Base-by-base conservation (phyloP, 2,113 vertebrate species). In the Protomyctophum bolini region DNA sequence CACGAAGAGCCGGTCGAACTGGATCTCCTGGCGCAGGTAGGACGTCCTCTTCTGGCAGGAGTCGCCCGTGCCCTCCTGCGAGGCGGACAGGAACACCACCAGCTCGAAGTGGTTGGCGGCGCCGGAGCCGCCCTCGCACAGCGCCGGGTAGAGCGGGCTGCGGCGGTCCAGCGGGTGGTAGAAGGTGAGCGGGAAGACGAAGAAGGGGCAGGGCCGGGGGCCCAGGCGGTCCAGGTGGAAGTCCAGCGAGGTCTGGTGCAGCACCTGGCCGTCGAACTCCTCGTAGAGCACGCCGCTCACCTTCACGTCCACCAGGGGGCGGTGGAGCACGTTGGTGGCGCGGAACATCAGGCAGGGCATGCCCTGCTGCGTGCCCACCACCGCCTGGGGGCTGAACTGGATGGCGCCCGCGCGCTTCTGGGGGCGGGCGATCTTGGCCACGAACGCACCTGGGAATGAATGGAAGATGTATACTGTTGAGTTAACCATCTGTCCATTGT, bases 351-450 rank as follows among this genome's bases (percentile, higher is more conserved):
- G 91, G 52, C 94, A 91, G 0, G 87, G 92, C 85, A 96, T 95
- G 41, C 95, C 96, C 66, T 96, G 94, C 0, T 76, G 74, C 58
- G 94, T 92, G 1, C 95, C 92, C 75, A 99, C 94, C 11, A 97
- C 91, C 0, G 96, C 97, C 6, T 92, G 91, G 58, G 89, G 94
- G 6, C 96, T 98, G 89, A 99, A 99, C 62, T 94, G 92, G 79
- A 99, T 98, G 74, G 94, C 96, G 68, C 94, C 94, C 0, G 96
- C 95, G 60, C 96, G 92, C 74, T 98, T 98, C 90, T 98, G 96
- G 10, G 98, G 96, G n/a, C 96, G 93, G 0, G 97, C 95, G 0
- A 98, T 98, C 93, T 99, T 99, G 63, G 97, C 98, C 89, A 99
- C 97, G 0, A 99, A 98, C 64, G 97, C 98, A 93, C 97, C 98